Evolutionary conservation across 1,140 invertebrate species (phyloP), one percentile per base, ranked within the genome.

Genomic region (Diplogasteroides magnus): DNA sequence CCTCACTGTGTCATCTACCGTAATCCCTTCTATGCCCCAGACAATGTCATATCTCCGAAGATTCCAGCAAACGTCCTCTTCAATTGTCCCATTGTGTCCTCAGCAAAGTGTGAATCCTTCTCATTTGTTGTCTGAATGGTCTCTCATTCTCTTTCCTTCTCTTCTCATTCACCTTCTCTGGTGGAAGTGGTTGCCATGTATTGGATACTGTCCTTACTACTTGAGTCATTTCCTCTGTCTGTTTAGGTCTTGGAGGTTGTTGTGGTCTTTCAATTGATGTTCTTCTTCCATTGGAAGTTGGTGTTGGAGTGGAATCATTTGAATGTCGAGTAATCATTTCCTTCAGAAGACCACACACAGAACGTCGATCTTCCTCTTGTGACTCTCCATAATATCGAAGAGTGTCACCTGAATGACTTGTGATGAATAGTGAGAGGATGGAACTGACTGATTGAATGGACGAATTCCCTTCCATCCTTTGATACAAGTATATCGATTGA

Each of bases 1-100:
- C n/a, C n/a, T n/a, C n/a, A n/a, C n/a, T n/a, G n/a, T n/a, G n/a
- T n/a, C n/a, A n/a, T n/a, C n/a, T n/a, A n/a, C n/a, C n/a, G n/a
- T n/a, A n/a, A n/a, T n/a, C n/a, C n/a, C n/a, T n/a, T n/a, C n/a
- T n/a, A n/a, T n/a, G n/a, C n/a, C n/a, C n/a, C n/a, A n/a, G n/a
- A n/a, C n/a, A n/a, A n/a, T n/a, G 59, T 3, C 32, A 23, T 58
- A 32, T 72, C 70, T 27, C 70, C 70, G 62, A 72, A 72, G 26
- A 72, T 71, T 11, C 64, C 64, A 15, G 70, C 70, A 26, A 72
- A 72, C 14, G 70, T 72, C 15, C 70, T 26, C 58, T 72, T 72
- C 28, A 72, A 15, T 31, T 72, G 70, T n/a, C 65, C 70, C 70
- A 72, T 72, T 23, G 70, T 72, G 48, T 72, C 70, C 25, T 72